A percentile compares a stretch with the other conserved stretches of the same genome.
Evolutionary conservation across 2,888 invertebrate species (phyloP).

Genomic region (Encarsia formosa): DNA sequence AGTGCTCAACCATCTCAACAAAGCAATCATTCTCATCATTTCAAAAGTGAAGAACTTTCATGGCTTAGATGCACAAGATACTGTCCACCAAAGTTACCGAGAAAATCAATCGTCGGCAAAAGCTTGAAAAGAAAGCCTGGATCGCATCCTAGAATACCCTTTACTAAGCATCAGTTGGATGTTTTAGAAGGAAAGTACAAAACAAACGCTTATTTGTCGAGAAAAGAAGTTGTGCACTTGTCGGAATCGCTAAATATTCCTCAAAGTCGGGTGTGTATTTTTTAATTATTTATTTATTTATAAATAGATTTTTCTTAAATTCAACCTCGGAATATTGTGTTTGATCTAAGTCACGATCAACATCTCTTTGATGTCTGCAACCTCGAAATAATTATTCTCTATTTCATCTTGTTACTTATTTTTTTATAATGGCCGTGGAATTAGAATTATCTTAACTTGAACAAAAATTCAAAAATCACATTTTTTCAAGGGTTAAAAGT

Average conservation of each 20-base stretch:
- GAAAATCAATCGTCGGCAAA: constrained; percentile 52
- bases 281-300: neutral
- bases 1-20: too few species aligned
- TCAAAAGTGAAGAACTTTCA: constrained; percentile 32
- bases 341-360: too few species aligned
- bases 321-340: too few species aligned
- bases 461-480: too few species aligned
- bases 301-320: constrained; percentile 1
- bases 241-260: constrained; percentile 63
- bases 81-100: constrained; percentile 66
- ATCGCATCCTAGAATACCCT: constrained; percentile 61
- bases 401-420: too few species aligned
- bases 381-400: too few species aligned
- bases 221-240: constrained; percentile 63
- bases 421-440: too few species aligned
- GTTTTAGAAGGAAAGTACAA: constrained; percentile 67
- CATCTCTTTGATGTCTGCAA: too few species aligned
- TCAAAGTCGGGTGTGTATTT: constrained; percentile 62
- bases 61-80: constrained; percentile 73
- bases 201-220: constrained; percentile 65
- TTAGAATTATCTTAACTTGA: too few species aligned
- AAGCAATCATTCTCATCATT: neutral
- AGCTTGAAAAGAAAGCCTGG: constrained; percentile 39
- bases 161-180: constrained; percentile 65
- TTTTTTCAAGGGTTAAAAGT: too few species aligned